Evolutionary conservation across 2,888 invertebrate genomes (phyloP), one percentile per base, ranked within the genome.

Genomic region (Globia sparganii): DNA sequence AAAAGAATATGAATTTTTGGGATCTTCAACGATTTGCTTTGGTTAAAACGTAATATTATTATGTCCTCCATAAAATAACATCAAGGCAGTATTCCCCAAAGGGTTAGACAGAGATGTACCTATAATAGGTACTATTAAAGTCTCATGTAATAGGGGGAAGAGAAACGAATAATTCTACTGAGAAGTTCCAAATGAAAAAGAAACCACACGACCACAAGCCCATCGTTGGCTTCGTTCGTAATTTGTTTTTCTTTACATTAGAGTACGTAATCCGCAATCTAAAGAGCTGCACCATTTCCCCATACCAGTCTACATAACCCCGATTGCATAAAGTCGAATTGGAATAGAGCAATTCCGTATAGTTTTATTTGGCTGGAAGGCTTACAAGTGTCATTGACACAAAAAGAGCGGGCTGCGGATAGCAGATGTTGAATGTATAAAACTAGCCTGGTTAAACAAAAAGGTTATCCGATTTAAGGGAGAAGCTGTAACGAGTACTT

Each of bases 381-480:
- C 93, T 90, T 92, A 91, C 90, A 91, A 93, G 90, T 89, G 89
- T 86, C 88, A 90, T 90, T 86, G 87, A 86, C 87, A 90, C 91
- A 92, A 92, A 94, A 93, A 92, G 89, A 83, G 28, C 58, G 91
- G 89, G 62, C n/a, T 90, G 85, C 91, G 92, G 91, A 93, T 91
- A 92, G 86, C 95, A 94, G 93, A 94, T 95, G 94, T 91, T 88
- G 90, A 89, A 89, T 90, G 90, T 91, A 91, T 89, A 91, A 93
- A 93, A 93, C 89, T 90, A 87, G 90, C 88, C 91, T 88, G 86
- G 85, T 87, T 69, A 28, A 72, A 80, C 71, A 80, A 86, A 85
- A 90, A 91, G 88, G 84, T 85, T 82, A 80, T 75, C n/a, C 72
- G 72, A 66, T 64, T 46, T 58, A 72, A 76, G 72, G 4, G 4